Conservation (phyloP, 2,113 vertebrate species). For the Nothoprocta pentlandii region DNA sequence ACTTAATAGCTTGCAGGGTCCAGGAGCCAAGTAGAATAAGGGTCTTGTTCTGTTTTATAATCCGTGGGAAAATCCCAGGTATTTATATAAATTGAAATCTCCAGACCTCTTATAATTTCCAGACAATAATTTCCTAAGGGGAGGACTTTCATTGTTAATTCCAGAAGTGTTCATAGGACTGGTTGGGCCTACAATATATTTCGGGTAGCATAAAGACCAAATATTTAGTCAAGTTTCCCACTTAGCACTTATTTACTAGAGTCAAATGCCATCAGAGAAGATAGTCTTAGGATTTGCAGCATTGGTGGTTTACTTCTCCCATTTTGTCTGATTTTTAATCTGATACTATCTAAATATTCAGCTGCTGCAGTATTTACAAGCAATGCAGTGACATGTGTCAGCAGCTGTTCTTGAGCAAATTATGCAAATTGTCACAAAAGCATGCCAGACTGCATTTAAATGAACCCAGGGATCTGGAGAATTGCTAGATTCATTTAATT, state of each 20-base stretch:
- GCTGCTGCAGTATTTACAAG: background rate
- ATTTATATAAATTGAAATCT: slow-evolving; percentile 38
- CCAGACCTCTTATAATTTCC: background rate
- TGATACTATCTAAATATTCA: background rate
- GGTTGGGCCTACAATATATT: background rate
- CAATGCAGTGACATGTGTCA: background rate
- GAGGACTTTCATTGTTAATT: background rate
- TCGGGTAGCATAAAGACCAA: background rate
- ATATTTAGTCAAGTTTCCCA: background rate
- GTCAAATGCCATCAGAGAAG: background rate
- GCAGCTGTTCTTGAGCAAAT: background rate
- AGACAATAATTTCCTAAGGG: background rate
- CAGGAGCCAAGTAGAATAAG: slow-evolving; percentile 15
- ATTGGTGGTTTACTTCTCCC: background rate
- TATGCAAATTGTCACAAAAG: background rate
- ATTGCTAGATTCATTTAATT: background rate
- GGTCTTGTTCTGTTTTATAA: slow-evolving; percentile 10
- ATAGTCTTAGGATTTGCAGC: background rate
- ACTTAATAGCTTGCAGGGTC: slow-evolving; percentile 30
- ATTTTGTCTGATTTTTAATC: too few species aligned
- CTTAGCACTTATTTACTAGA: background rate
- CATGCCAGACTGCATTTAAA: background rate
- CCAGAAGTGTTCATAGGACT: background rate
- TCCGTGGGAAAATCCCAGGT: background rate
- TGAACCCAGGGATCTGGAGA: background rate